A percentile compares a stretch with the other conserved stretches of the same genome.
phyloP scores from a whole-genome alignment of 2,888 invertebrate species.

The Neria commutata region DNA sequence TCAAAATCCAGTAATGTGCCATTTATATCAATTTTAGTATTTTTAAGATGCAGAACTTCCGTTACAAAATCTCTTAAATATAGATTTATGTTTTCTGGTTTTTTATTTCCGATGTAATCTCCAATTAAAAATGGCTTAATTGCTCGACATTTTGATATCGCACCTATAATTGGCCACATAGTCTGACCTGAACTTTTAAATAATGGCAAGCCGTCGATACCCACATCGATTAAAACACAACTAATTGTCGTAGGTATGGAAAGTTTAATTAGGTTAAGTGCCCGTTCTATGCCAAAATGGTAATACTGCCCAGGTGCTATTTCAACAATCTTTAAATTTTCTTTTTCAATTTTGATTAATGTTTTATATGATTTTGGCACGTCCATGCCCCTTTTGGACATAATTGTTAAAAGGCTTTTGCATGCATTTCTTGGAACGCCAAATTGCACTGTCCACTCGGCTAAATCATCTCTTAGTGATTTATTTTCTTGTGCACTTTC shows the following conservation, averaged over 20 bases:
- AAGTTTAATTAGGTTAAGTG: neutral
- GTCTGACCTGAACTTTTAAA: neutral
- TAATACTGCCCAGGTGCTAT: too few species aligned
- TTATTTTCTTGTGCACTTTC: too few species aligned
- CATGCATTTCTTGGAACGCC: too few species aligned
- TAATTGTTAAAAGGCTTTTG: too few species aligned
- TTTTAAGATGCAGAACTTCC: neutral
- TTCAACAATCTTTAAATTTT: too few species aligned
- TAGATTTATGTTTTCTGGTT: neutral
- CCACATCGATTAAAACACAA: neutral
- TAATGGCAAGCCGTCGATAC: neutral
- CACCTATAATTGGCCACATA: neutral
- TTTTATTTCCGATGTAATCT: neutral
- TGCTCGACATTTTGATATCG: neutral
- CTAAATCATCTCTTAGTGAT: too few species aligned
- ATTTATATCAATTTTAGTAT: neutral
- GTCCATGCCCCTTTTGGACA: too few species aligned
- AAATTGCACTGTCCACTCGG: too few species aligned
- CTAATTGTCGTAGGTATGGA: neutral
- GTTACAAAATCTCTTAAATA: neutral
- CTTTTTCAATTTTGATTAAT: too few species aligned
- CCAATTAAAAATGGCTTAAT: conserved; percentile 1
- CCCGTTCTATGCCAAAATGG: neutral
- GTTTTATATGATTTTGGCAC: too few species aligned
- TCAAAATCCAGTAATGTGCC: neutral